Evolutionary conservation across 2,888 invertebrate genomes (phyloP).

Genomic region (Salticus scenicus): DNA sequence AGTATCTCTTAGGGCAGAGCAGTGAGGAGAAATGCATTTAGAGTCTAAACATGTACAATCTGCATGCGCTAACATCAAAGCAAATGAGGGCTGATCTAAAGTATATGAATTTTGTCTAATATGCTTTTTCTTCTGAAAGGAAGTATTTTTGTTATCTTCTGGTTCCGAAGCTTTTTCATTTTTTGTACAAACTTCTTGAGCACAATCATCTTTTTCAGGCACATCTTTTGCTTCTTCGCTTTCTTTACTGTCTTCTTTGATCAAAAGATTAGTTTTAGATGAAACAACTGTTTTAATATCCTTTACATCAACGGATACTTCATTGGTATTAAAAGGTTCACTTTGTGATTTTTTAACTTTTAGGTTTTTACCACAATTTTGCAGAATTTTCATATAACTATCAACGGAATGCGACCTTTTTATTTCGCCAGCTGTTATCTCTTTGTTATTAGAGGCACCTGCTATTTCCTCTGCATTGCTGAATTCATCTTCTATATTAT

Average conservation of each 20-base stretch:
- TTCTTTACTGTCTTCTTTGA: background rate
- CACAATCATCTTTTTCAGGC: background rate
- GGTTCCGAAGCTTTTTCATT: background rate
- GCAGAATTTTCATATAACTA: slow-evolving; percentile 45
- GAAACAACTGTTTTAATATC: background rate
- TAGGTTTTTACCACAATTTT: slow-evolving; percentile 10
- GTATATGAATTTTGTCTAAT: slow-evolving; percentile 87
- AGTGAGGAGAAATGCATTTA: slow-evolving; percentile 27
- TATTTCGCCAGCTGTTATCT: background rate
- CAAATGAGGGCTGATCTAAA: slow-evolving; percentile 85
- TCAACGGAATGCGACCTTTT: slow-evolving; percentile 52
- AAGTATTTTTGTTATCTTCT: background rate
- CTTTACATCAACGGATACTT: background rate
- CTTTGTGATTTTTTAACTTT: slow-evolving; percentile 44
- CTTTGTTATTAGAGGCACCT: background rate
- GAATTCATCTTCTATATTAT: slow-evolving; percentile 11
- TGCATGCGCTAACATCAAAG: slow-evolving; percentile 76
- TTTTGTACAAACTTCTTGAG: background rate
- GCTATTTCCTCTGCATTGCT: background rate
- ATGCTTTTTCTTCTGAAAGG: slow-evolving; percentile 64
- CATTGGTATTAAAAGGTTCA: slow-evolving; percentile 21
- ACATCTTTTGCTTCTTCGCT: background rate
- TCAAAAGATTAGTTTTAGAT: background rate
- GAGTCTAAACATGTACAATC: slow-evolving; percentile 31
- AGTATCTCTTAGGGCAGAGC: background rate